These are phyloP conservation scores for Aphelenchoides avenae DNA, from an alignment of 1,140 invertebrate species.

Conservation along the genomic window DNA sequence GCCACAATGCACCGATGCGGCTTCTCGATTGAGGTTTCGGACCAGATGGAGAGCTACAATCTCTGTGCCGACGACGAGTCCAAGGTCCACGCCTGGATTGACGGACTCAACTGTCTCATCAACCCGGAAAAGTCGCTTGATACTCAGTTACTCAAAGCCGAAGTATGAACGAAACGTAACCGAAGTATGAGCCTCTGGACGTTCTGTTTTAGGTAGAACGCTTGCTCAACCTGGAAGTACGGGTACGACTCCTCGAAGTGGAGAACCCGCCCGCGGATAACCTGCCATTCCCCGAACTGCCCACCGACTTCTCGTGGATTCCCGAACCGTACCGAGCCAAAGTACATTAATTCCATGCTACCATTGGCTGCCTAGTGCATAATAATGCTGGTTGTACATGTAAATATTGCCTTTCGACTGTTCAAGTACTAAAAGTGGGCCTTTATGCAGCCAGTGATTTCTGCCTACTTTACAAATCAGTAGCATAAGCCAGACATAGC, in stretches of 20 bases:
- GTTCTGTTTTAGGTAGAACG: constrained; percentile 22
- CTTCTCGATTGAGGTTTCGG: constrained; percentile 11
- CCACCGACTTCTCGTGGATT: constrained; percentile 36
- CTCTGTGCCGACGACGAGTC: constrained; percentile 22
- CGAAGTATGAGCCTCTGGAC: neutral
- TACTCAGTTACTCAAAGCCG: constrained; percentile 13
- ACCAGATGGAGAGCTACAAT: constrained; percentile 1
- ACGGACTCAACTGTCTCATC: constrained; percentile 25
- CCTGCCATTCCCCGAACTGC: constrained; percentile 16
- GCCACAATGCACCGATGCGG: neutral
- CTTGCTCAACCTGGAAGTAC: constrained; percentile 29
- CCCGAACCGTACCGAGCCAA: neutral
- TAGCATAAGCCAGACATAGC: too few species aligned
- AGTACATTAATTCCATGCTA: too few species aligned
- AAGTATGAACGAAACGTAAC: constrained; percentile 9
- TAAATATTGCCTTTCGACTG: too few species aligned
- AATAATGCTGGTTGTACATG: too few species aligned
- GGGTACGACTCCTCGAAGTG: constrained; percentile 24
- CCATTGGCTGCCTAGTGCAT: too few species aligned
- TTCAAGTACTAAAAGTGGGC: too few species aligned
- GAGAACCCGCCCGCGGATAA: neutral
- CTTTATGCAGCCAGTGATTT: too few species aligned
- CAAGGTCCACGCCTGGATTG: constrained; percentile 15
- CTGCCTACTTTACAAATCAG: too few species aligned
- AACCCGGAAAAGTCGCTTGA: constrained; percentile 21